Conservation (phyloP, 2,888 invertebrate species). For the Bellardia pandia region DNA sequence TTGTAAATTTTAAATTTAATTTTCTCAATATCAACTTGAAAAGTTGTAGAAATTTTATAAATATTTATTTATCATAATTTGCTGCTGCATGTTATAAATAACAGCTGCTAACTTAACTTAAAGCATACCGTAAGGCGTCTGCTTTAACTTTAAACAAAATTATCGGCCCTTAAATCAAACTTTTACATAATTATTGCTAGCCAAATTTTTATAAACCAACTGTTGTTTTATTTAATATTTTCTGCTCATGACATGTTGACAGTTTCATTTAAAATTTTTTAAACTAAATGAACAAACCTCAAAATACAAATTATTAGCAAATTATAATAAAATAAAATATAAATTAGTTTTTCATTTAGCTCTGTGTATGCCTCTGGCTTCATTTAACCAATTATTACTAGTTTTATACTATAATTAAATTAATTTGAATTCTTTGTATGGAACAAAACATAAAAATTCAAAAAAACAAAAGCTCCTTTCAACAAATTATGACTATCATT, state of each 20-base stretch:
- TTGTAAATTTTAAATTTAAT: too few species aligned
- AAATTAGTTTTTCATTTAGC: neutral
- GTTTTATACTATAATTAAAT: neutral
- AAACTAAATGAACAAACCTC: neutral
- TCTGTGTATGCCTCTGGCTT: neutral
- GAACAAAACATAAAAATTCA: neutral
- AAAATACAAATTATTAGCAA: neutral
- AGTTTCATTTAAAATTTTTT: neutral
- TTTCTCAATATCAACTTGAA: too few species aligned
- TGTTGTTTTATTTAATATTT: neutral
- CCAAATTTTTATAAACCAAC: neutral
- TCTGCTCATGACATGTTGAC: neutral
- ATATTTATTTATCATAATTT: too few species aligned
- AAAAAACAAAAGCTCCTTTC: neutral
- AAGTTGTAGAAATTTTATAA: too few species aligned
- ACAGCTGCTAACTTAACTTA: too few species aligned
- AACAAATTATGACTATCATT: slow-evolving; percentile 40
- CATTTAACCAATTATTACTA: neutral
- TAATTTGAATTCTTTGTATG: neutral
- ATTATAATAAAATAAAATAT: neutral
- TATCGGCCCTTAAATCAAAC: too few species aligned
- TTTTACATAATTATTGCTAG: neutral
- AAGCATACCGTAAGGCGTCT: too few species aligned
- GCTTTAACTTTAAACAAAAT: too few species aligned
- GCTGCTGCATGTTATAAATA: too few species aligned